These are phyloP conservation scores for Dasypus novemcinctus DNA, from an alignment of 2,113 vertebrate species.

Conservation along the genomic window DNA sequence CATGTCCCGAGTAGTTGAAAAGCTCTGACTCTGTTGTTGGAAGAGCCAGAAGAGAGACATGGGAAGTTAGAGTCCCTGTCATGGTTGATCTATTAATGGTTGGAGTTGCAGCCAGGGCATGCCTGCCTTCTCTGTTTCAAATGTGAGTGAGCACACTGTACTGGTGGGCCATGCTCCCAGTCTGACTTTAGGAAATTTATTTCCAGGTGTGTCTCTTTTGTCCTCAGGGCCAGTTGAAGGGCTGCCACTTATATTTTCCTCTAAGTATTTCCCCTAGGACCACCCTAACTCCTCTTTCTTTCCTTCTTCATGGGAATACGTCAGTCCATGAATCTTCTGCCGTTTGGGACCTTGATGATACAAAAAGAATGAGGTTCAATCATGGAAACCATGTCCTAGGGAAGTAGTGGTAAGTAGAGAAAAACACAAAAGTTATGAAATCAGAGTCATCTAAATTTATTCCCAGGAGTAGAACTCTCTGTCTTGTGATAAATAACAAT, in stretches of 20 bases:
- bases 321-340: not conserved
- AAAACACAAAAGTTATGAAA: not conserved
- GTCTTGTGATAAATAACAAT: not conserved
- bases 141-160: not conserved
- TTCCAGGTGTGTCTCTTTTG: not conserved
- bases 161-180: not conserved
- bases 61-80: not conserved
- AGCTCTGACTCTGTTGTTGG: not conserved
- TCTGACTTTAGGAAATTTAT: not conserved
- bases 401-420: not conserved
- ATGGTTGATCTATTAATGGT: not conserved
- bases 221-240: not conserved
- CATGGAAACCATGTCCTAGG: not conserved
- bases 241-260: constrained; percentile 27
- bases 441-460: not conserved
- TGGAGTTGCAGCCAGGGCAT: not conserved
- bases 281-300: not conserved
- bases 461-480: not conserved
- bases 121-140: not conserved
- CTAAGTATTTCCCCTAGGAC: not conserved
- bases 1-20: not conserved
- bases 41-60: not conserved
- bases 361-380: not conserved
- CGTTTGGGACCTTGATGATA: not conserved
- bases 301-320: not conserved